phyloP scores from a whole-genome alignment of 2,797 vertebrate genomes.

The Cetoscarus ocellatus region DNA sequence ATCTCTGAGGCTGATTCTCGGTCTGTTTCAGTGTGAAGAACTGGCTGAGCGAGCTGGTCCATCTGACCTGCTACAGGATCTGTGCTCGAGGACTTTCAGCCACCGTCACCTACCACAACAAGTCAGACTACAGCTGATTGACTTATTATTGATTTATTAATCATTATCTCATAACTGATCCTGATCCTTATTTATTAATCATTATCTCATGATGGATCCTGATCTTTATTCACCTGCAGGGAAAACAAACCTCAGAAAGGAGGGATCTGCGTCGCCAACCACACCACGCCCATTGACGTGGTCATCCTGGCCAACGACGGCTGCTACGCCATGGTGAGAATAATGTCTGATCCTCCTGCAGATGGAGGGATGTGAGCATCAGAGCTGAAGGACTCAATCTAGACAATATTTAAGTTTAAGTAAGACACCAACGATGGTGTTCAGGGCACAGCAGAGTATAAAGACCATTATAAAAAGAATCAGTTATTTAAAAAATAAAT shows the following conservation, averaged over 20 bases:
- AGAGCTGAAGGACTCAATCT: too few species aligned
- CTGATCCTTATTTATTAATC: too few species aligned
- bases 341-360: conserved; percentile 30
- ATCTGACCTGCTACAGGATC: conserved; percentile 94
- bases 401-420: too few species aligned
- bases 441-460: too few species aligned
- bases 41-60: conserved; percentile 92
- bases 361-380: too few species aligned
- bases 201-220: too few species aligned
- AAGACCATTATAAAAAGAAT: too few species aligned
- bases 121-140: too few species aligned
- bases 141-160: too few species aligned
- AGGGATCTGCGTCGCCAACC: conserved; percentile 97
- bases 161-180: too few species aligned
- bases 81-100: conserved; percentile 93
- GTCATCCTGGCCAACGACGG: conserved; percentile 95
- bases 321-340: conserved; percentile 95
- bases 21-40: conserved; percentile 84
- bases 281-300: conserved; percentile 95
- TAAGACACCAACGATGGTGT: too few species aligned
- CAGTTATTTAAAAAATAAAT: too few species aligned
- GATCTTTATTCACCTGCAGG: conserved; percentile 74
- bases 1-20: not conserved
- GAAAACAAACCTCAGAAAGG: conserved; percentile 94
- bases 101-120: conserved; percentile 93